phyloP scores from a whole-genome alignment of 2,797 vertebrate genomes.

The Manis crassicaudata region DNA sequence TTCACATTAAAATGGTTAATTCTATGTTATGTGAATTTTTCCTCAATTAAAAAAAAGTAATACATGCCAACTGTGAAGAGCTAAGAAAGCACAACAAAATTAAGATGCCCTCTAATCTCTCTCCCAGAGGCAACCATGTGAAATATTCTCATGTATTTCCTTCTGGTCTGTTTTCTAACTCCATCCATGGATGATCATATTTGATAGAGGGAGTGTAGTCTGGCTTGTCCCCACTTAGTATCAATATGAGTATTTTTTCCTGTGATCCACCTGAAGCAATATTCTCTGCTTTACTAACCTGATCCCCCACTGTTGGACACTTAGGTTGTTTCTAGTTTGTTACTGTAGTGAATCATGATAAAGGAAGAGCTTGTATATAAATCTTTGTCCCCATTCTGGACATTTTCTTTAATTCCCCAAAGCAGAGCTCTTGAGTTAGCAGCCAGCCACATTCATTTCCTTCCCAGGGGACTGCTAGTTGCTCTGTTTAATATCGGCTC shows the following conservation, averaged over 20 bases:
- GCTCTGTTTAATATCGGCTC: not conserved
- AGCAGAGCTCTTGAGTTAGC: not conserved
- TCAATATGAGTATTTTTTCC: not conserved
- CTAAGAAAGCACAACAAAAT: not conserved
- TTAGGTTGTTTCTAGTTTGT: not conserved
- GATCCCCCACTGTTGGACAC: not conserved
- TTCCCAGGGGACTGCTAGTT: not conserved
- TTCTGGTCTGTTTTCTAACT: not conserved
- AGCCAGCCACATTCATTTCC: not conserved
- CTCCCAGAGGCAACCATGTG: not conserved
- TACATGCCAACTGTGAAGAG: not conserved
- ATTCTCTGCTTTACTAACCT: not conserved
- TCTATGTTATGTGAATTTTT: not conserved
- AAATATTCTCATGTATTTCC: not conserved
- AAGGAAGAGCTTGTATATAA: not conserved
- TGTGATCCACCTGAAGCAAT: not conserved
- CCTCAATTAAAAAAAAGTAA: not conserved
- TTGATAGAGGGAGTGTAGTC: not conserved
- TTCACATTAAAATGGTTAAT: not conserved
- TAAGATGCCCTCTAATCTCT: not conserved
- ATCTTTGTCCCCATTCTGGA: not conserved
- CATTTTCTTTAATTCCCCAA: not conserved
- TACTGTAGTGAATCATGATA: not conserved
- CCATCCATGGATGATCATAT: accelerated
- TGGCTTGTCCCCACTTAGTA: not conserved